Base-by-base conservation (phyloP, 1,140 invertebrate genomes). In the Sycophila sp. region DNA sequence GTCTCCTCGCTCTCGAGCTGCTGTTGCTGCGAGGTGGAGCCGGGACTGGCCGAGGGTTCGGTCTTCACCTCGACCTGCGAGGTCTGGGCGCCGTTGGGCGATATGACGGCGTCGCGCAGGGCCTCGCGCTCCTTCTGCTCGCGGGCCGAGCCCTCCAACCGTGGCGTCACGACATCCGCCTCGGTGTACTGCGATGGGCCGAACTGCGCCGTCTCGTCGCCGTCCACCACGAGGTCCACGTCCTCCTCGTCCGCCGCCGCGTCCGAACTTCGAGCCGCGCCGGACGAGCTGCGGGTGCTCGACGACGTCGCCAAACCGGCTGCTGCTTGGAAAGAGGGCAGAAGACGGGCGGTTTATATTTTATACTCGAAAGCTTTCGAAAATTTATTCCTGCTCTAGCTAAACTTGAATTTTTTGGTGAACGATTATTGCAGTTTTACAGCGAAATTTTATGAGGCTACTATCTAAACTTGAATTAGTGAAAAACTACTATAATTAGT, bases 111-210 rank as follows among this genome's bases (percentile, higher is more conserved):
- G 73, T 90, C 90, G 36, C 90, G 81, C 4, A 91, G 82, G 1
- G 90, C 89, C 47, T 89, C 83, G 19, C 87, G 87, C 64, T 88
- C 90, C 60, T 88, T 88, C 38, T 90, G 87, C 64, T 91, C 88
- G 24, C 82, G 79, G 0, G 84, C 85, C 17, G 86, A 80, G 2
- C 89, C 89, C 62, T 89, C 88, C 17, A 86, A 82, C 22, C 88
- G 82, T 15, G 90, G 87, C 40, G 87, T 77, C 28, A 91, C 88
- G 15, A 95, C 90, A 85, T 94, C 92, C 0, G 87, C 87, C 71
- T 94, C 93, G 24, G 90, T 91, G 78, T 94, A 97, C 83, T 97
- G 96, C 11, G 93, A 86, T 7, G 92, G 91, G 1, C 95, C 96
- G 79, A 94, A 98, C 34, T 90, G 88, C 30, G 90, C 89, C 0